A percentile compares a stretch with the other conserved stretches of the same genome.
These are phyloP conservation scores for Campoplex capitator DNA, from an alignment of 2,888 invertebrate genomes.

Conservation along the genomic window DNA sequence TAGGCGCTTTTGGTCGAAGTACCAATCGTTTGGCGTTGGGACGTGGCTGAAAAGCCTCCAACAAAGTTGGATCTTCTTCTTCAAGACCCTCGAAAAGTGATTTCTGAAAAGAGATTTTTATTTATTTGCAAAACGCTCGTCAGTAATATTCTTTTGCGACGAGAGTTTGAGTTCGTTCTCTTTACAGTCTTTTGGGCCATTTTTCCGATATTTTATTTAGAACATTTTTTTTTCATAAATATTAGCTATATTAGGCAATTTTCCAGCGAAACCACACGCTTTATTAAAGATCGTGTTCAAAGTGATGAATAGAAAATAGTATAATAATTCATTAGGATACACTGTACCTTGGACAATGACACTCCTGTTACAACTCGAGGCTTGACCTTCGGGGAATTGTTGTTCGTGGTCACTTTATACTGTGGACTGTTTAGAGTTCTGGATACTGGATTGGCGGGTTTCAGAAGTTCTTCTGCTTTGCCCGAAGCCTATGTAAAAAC, in stretches of 20 bases:
- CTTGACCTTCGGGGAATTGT: conserved; percentile 87
- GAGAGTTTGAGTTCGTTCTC: too few relatives aligned
- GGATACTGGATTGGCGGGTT: conserved; percentile 90
- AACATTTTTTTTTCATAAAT: too few relatives aligned
- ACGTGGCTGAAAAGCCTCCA: conserved; percentile 86
- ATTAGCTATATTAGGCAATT: too few relatives aligned
- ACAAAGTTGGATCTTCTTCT: conserved; percentile 90
- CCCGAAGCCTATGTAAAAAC: conserved; percentile 84
- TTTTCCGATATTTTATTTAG: too few relatives aligned
- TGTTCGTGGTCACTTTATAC: conserved; percentile 87
- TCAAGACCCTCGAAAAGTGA: conserved; percentile 95
- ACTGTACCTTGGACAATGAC: conserved; percentile 82
- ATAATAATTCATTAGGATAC: background rate
- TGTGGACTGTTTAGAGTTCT: conserved; percentile 87
- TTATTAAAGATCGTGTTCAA: background rate
- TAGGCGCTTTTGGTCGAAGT: conserved; percentile 86
- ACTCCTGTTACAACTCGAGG: conserved; percentile 83
- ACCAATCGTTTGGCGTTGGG: conserved; percentile 91
- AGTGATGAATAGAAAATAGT: background rate
- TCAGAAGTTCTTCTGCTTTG: conserved; percentile 89
- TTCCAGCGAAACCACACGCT: background rate
- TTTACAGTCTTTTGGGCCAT: too few relatives aligned
- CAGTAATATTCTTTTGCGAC: background rate
- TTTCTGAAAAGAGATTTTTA: conserved; percentile 85
- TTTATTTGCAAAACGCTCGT: background rate